phyloP scores from a whole-genome alignment of 2,888 invertebrate species.

The Leptinotarsa haldemani region DNA sequence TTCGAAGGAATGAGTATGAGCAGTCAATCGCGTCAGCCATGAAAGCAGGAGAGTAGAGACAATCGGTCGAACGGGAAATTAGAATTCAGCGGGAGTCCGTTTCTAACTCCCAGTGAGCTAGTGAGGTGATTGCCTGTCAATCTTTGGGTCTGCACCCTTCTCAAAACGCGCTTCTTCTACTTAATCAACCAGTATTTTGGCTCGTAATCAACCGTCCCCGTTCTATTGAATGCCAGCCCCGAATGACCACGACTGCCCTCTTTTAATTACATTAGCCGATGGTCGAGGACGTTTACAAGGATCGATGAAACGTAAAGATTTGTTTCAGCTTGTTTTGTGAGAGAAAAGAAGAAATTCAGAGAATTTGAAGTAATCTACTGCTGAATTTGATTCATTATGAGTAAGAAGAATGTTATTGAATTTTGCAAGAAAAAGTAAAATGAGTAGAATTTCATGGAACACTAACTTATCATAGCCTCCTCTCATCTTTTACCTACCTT shows the following conservation, averaged over 20 bases:
- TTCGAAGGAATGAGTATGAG: constrained; percentile 42
- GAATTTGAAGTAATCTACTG: too few relatives aligned
- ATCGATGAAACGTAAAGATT: background rate
- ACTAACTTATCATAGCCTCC: too few relatives aligned
- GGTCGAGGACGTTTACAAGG: background rate
- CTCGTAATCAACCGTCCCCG: constrained; percentile 50
- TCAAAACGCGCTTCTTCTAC: constrained; percentile 60
- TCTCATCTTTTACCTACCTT: too few relatives aligned
- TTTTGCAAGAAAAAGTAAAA: too few relatives aligned
- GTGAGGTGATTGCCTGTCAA: constrained; percentile 67
- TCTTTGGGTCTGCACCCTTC: constrained; percentile 63
- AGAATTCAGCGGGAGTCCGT: constrained; percentile 65
- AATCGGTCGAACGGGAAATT: constrained; percentile 55
- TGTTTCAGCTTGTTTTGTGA: too few relatives aligned
- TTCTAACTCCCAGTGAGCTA: constrained; percentile 63
- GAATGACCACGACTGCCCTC: constrained; percentile 4
- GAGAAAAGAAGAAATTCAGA: too few relatives aligned
- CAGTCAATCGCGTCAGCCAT: constrained; percentile 44
- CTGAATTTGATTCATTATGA: too few relatives aligned
- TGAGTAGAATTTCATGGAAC: too few relatives aligned
- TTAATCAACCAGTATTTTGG: constrained; percentile 60
- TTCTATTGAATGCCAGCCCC: constrained; percentile 43
- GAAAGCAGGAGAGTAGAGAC: constrained; percentile 37
- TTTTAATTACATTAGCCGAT: constrained; percentile 24
- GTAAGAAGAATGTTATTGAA: too few relatives aligned